These are phyloP conservation scores for Cerastis rubricosa DNA, from an alignment of 2,888 invertebrate genomes.

Conservation along the genomic window DNA sequence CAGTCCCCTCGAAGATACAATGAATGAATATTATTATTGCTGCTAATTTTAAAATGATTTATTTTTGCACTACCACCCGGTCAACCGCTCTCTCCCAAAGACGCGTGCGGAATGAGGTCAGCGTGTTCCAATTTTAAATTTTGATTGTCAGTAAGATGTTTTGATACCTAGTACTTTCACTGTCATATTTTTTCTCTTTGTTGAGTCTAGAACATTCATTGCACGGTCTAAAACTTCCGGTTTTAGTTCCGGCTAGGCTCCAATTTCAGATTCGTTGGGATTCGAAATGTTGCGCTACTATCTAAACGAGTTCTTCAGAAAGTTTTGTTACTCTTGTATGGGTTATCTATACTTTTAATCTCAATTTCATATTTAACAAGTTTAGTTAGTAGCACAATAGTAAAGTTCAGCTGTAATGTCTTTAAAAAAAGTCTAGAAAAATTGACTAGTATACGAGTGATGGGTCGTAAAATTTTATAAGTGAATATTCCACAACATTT, in stretches of 20 bases:
- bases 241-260: slow-evolving; percentile 71
- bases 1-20: slow-evolving; percentile 54
- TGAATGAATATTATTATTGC: slow-evolving; percentile 71
- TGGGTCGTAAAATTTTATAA: slow-evolving; percentile 18
- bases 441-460: slow-evolving; percentile 9
- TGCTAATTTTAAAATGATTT: slow-evolving; percentile 80
- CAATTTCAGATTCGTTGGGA: slow-evolving; percentile 51
- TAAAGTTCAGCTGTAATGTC: slow-evolving; percentile 27
- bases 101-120: slow-evolving; percentile 86
- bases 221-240: slow-evolving; percentile 66
- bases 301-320: slow-evolving; percentile 46
- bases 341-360: slow-evolving; percentile 48
- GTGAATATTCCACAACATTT: slow-evolving; percentile 21
- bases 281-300: slow-evolving; percentile 45
- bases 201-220: slow-evolving; percentile 52
- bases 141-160: slow-evolving; percentile 79
- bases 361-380: slow-evolving; percentile 38
- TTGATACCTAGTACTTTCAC: slow-evolving; percentile 83
- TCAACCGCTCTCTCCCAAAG: slow-evolving; percentile 81
- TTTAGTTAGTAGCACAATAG: slow-evolving; percentile 47
- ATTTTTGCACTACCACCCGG: slow-evolving; percentile 79
- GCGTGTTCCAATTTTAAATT: slow-evolving; percentile 88
- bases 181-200: slow-evolving; percentile 66
- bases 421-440: not conserved
- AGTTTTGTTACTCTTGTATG: slow-evolving; percentile 24